phyloP scores from a whole-genome alignment of 2,888 invertebrate species.

The Proisotoma minuta region DNA sequence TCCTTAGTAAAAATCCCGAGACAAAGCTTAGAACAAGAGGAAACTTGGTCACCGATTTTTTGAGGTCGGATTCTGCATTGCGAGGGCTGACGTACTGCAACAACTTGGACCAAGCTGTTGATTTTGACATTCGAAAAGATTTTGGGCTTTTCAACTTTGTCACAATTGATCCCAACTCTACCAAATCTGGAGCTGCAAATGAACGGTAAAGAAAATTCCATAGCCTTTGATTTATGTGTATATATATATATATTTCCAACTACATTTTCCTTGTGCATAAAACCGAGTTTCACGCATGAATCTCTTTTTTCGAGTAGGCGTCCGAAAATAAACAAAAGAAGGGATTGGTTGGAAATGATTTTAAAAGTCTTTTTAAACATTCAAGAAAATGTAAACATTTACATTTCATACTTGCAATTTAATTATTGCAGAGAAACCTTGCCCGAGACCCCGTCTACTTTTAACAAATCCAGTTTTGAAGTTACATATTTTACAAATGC shows the following conservation, averaged over 20 bases:
- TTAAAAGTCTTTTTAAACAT: too few species aligned
- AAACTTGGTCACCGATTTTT: conserved; percentile 18
- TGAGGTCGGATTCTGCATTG: conserved; percentile 32
- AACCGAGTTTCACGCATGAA: too few species aligned
- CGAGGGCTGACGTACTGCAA: conserved; percentile 36
- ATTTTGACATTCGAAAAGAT: conserved; percentile 29
- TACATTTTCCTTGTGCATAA: too few species aligned
- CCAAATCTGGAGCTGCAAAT: background rate
- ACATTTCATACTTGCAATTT: background rate
- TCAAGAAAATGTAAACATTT: background rate
- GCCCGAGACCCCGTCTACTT: background rate
- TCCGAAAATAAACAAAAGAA: too few species aligned
- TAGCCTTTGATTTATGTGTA: too few species aligned
- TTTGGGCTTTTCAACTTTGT: conserved; percentile 36
- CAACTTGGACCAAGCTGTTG: conserved; percentile 33
- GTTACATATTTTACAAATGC: conserved; percentile 16
- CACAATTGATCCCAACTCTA: conserved; percentile 25
- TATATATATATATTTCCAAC: too few species aligned
- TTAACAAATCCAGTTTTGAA: background rate
- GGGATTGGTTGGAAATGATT: too few species aligned
- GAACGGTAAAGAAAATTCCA: too few species aligned
- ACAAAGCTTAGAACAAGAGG: conserved; percentile 1
- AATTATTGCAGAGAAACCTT: background rate
- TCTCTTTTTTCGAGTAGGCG: too few species aligned
- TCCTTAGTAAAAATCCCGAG: conserved; percentile 20